Evolutionary conservation across 2,113 vertebrate genomes (phyloP).

Genomic region (Chlamydotis undulata): DNA sequence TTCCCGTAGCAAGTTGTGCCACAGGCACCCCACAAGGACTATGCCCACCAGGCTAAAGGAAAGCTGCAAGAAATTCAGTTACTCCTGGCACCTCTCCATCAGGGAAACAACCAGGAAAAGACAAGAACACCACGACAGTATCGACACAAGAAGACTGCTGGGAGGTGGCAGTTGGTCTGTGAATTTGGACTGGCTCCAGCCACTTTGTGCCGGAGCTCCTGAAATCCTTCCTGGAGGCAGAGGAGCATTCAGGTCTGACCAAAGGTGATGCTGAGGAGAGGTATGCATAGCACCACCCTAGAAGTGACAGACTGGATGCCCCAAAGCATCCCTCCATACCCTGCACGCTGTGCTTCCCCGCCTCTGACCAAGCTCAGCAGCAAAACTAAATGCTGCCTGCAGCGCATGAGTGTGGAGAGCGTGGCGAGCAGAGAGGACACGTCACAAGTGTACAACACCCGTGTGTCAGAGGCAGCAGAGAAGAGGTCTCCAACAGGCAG

Average conservation of each 20-base stretch:
- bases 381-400: not conserved
- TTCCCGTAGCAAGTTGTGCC: not conserved
- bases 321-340: not conserved
- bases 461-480: not conserved
- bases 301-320: not conserved
- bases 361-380: not conserved
- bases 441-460: not conserved
- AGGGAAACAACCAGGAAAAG: not conserved
- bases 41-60: not conserved
- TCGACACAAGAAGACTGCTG: not conserved
- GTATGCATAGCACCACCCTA: not conserved
- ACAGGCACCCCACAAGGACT: not conserved
- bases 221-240: not conserved
- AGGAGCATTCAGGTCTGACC: not conserved
- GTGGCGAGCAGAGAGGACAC: not conserved
- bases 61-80: not conserved
- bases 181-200: not conserved
- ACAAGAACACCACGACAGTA: fast-evolving
- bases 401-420: not conserved
- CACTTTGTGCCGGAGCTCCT: not conserved
- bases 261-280: not conserved
- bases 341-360: not conserved
- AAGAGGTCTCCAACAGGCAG: not conserved
- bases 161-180: not conserved
- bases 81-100: not conserved